A percentile compares a stretch with the other conserved stretches of the same genome.
phyloP scores from a whole-genome alignment of 2,113 vertebrate species.

The Neotoma lepida region DNA sequence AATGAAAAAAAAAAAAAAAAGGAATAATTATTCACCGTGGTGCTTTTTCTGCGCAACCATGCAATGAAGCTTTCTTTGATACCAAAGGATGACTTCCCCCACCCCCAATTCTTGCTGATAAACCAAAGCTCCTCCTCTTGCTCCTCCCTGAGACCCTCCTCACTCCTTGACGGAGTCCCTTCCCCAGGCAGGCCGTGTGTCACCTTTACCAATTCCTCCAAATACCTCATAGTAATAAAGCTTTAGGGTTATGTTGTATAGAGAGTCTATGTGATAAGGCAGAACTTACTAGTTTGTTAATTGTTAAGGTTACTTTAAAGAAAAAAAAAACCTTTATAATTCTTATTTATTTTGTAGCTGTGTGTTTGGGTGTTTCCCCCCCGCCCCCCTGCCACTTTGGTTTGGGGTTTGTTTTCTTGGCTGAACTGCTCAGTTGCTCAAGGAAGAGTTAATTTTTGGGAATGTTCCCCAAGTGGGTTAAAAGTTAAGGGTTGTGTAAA shows the following conservation, averaged over 20 bases:
- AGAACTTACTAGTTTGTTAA: conserved; percentile 96
- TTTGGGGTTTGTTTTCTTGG: conserved; percentile 84
- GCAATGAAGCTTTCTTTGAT: conserved; percentile 96
- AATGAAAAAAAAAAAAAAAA: conserved; percentile 90
- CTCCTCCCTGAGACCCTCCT: conserved; percentile 65
- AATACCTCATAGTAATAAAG: conserved; percentile 99
- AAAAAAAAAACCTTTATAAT: conserved; percentile 90
- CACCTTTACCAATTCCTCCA: conserved; percentile 96
- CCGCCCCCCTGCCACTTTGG: conserved; percentile 51
- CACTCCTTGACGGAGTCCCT: conserved; percentile 80
- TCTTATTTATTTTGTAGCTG: conserved; percentile 94
- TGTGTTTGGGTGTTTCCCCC: conserved; percentile 80
- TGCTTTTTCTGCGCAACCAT: conserved; percentile 99
- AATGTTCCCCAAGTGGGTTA: conserved; percentile 88
- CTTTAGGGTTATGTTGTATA: conserved; percentile 97
- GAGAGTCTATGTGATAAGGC: conserved; percentile 97
- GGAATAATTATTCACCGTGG: conserved; percentile 96
- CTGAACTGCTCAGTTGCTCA: conserved; percentile 91
- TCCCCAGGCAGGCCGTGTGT: conserved; percentile 93
- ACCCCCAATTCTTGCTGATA: conserved; percentile 94
- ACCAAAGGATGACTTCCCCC: conserved; percentile 94
- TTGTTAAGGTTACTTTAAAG: conserved; percentile 92
- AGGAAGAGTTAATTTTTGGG: conserved; percentile 87
- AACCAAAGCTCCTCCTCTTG: conserved; percentile 94
- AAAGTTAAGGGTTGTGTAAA: conserved; percentile 88